phyloP scores from a whole-genome alignment of 2,113 vertebrate genomes.

The Galbula dea region DNA sequence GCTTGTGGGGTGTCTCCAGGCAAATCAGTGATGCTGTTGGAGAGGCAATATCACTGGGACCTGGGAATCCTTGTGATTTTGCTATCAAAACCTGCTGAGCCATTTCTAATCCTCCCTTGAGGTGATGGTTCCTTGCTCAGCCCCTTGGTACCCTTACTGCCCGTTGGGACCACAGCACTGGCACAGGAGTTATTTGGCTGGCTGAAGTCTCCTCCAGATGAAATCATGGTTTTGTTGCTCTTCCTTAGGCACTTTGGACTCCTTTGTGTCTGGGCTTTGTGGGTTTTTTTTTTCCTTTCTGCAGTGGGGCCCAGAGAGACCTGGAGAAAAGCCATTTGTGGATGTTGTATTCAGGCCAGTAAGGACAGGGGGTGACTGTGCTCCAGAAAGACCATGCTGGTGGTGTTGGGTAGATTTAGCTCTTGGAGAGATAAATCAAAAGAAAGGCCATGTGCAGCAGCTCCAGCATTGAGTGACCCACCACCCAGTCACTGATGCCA shows the following conservation, averaged over 20 bases:
- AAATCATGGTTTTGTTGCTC: background rate
- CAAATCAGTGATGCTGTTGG: background rate
- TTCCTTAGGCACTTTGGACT: background rate
- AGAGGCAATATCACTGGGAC: background rate
- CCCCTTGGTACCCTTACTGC: background rate
- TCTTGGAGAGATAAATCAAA: background rate
- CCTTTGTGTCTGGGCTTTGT: background rate
- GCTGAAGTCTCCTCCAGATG: background rate
- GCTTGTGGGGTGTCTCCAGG: background rate
- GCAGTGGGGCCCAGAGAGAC: background rate
- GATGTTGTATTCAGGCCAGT: background rate
- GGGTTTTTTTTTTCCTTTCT: background rate
- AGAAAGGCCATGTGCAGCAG: background rate
- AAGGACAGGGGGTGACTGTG: background rate
- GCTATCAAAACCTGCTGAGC: background rate
- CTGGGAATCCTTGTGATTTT: background rate
- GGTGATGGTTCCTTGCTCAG: background rate
- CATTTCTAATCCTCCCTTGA: background rate
- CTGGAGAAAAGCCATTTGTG: slow-evolving; percentile 1
- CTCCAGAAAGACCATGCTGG: background rate
- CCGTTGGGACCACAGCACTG: rapidly evolving
- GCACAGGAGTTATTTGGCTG: background rate
- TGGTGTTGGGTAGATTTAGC: background rate
- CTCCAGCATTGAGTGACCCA: background rate
- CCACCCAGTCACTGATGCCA: background rate